Conservation (phyloP, 2,113 vertebrate species). For the Toxotes jaculatrix region DNA sequence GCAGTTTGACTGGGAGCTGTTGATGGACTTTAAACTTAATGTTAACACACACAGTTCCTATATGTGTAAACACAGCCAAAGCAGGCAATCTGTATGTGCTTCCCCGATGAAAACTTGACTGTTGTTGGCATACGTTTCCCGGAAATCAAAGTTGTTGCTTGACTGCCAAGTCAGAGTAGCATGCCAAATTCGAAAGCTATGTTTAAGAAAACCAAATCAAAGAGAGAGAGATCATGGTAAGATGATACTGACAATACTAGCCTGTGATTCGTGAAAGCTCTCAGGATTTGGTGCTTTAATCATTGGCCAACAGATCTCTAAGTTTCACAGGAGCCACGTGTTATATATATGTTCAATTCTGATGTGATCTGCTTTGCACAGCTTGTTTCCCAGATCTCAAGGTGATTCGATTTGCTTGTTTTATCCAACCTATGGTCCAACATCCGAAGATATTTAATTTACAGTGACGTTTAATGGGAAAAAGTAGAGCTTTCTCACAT, state of each 20-base stretch:
- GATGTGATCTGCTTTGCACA: not conserved
- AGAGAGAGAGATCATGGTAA: not conserved
- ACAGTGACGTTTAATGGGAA: too few relatives aligned
- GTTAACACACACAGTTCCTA: not conserved
- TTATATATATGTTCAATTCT: not conserved
- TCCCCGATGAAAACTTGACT: conserved; percentile 7
- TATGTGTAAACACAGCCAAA: conserved; percentile 1
- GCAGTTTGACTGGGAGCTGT: not conserved
- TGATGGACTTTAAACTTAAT: conserved; percentile 59
- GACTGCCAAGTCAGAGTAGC: conserved; percentile 35
- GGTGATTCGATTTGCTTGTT: not conserved
- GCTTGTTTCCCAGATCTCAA: not conserved
- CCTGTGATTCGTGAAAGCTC: conserved; percentile 23
- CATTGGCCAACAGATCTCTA: not conserved
- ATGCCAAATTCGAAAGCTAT: conserved; percentile 6
- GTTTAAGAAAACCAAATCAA: conserved; percentile 42
- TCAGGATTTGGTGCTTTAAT: conserved; percentile 11
- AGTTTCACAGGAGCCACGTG: not conserved
- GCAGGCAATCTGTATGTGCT: not conserved
- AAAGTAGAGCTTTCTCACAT: not conserved
- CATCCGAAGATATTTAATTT: not conserved
- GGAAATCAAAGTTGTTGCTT: conserved; percentile 25
- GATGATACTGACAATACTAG: conserved; percentile 18
- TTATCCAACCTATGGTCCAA: not conserved
- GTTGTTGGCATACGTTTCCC: conserved; percentile 4